phyloP scores from a whole-genome alignment of 2,888 invertebrate species.

The Margaritifera margaritifera region DNA sequence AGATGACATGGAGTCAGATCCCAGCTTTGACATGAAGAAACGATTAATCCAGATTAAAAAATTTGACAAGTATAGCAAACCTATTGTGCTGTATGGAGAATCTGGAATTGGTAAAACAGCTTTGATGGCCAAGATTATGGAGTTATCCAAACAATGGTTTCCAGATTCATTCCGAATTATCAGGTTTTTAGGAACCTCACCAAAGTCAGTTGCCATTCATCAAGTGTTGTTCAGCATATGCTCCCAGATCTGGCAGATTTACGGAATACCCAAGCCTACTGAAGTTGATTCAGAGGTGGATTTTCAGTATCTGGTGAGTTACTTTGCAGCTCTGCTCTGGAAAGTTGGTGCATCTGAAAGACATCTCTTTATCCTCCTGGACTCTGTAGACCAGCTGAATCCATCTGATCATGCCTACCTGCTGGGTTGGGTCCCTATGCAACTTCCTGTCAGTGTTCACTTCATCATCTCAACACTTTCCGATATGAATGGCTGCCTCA shows the following conservation, averaged over 20 bases:
- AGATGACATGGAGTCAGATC: conserved; percentile 39
- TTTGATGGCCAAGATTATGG: conserved; percentile 54
- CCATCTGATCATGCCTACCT: conserved; percentile 49
- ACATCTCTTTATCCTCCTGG: conserved; percentile 60
- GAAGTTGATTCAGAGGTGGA: conserved; percentile 51
- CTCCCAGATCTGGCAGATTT: conserved; percentile 52
- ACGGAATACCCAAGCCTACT: conserved; percentile 33
- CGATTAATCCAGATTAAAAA: conserved; percentile 21
- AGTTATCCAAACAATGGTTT: conserved; percentile 46
- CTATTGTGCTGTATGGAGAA: conserved; percentile 53
- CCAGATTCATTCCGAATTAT: conserved; percentile 45
- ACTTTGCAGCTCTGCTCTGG: conserved; percentile 55
- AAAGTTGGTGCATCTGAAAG: conserved; percentile 38
- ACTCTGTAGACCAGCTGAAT: conserved; percentile 61
- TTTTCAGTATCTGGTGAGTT: conserved; percentile 48
- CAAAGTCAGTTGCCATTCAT: conserved; percentile 44
- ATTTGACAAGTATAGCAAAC: conserved; percentile 33
- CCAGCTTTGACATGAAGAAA: conserved; percentile 28
- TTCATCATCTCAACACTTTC: conserved; percentile 56
- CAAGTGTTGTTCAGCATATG: conserved; percentile 47
- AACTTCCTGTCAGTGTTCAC: conserved; percentile 51
- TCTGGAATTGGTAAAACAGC: conserved; percentile 67
- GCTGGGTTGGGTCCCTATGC: conserved; percentile 57
- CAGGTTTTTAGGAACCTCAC: conserved; percentile 61
- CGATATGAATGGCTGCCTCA: conserved; percentile 37